These are phyloP conservation scores for Brenthis hecate DNA, from an alignment of 2,888 invertebrate genomes.

Conservation along the genomic window DNA sequence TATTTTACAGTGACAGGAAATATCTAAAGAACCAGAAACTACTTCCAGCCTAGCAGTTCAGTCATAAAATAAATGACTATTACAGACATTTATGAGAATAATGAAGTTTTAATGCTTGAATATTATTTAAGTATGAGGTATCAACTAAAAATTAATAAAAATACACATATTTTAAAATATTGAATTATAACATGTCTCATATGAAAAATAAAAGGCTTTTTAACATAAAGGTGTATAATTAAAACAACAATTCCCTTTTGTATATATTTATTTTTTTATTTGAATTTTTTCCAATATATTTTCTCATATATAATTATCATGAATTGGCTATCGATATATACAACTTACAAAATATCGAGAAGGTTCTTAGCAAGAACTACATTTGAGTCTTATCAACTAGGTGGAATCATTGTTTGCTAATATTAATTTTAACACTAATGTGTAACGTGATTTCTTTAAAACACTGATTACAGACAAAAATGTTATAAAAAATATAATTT, in stretches of 20 bases:
- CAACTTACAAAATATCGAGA: constrained; percentile 67
- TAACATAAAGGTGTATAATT: constrained; percentile 24
- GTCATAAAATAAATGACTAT: background rate
- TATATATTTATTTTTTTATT: constrained; percentile 67
- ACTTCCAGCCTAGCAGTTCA: too few relatives aligned
- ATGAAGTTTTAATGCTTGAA: too few relatives aligned
- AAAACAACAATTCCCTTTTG: constrained; percentile 55
- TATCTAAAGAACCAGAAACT: background rate
- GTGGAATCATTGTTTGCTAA: constrained; percentile 66
- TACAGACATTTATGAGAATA: background rate
- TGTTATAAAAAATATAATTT: constrained; percentile 22
- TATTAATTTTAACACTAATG: constrained; percentile 27
- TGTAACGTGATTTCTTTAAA: constrained; percentile 35
- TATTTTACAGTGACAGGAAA: constrained; percentile 21
- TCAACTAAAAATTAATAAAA: too few relatives aligned
- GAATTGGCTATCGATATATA: constrained; percentile 73
- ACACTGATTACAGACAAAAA: constrained; percentile 8
- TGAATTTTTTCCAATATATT: constrained; percentile 62
- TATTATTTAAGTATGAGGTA: too few relatives aligned
- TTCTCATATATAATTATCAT: constrained; percentile 68
- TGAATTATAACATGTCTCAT: background rate
- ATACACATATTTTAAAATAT: background rate
- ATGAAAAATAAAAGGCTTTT: constrained; percentile 11
- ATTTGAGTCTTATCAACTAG: constrained; percentile 74
- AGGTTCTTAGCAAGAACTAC: constrained; percentile 70